Percentiles rank a stretch among this genome's conserved stretches.
These are phyloP conservation scores for Pachyrhynchus sulphureomaculatus DNA, from an alignment of 1,140 invertebrate genomes.

Conservation along the genomic window DNA sequence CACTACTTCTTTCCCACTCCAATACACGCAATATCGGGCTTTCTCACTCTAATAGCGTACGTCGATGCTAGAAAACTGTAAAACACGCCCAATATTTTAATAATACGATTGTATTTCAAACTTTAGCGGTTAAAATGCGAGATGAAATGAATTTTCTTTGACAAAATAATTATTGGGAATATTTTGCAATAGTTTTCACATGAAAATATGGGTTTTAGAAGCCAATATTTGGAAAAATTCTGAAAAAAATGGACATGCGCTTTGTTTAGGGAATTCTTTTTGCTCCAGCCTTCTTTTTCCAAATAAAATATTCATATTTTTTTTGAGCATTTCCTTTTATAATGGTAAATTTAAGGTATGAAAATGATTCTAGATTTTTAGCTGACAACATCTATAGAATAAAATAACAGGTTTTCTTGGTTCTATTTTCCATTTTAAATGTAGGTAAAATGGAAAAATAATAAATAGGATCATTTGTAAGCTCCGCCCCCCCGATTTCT, in stretches of 20 bases:
- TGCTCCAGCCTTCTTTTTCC: constrained; percentile 16
- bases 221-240: background rate
- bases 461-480: no score
- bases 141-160: background rate
- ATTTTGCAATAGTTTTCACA: background rate
- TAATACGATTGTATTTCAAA: constrained; percentile 34
- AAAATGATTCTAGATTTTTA: no score
- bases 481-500: no score
- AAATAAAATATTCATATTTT: background rate
- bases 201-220: background rate
- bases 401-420: no score
- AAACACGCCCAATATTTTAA: constrained; percentile 43
- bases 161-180: background rate
- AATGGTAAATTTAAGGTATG: no score
- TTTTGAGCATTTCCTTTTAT: background rate
- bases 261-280: constrained; percentile 21
- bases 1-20: constrained; percentile 8
- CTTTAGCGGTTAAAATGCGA: constrained; percentile 25
- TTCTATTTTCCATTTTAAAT: no score
- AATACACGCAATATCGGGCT: background rate
- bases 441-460: no score
- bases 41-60: constrained; percentile 14
- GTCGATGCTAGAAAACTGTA: constrained; percentile 26
- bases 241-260: constrained; percentile 33
- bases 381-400: no score